phyloP scores from a whole-genome alignment of 1,140 invertebrate genomes.

The Wasmannia auropunctata region DNA sequence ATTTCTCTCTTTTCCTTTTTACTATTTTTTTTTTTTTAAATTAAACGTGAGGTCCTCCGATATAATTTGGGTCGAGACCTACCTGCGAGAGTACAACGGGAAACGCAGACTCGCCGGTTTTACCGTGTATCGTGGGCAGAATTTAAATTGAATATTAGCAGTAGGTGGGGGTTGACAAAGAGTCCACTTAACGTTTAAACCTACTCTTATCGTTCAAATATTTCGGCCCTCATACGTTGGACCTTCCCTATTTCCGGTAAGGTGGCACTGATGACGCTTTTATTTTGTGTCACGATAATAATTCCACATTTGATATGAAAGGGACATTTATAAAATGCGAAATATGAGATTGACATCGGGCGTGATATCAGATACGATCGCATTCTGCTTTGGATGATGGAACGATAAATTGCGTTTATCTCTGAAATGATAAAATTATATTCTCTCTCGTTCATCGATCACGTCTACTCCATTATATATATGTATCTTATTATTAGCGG shows the following conservation, averaged over 20 bases:
- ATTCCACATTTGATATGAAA: slow-evolving; percentile 23
- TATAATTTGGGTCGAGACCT: slow-evolving; percentile 47
- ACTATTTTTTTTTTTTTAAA: no score
- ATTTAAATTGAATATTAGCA: slow-evolving; percentile 73
- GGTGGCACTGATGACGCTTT: neutral
- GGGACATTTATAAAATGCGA: slow-evolving; percentile 2
- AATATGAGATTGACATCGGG: slow-evolving; percentile 17
- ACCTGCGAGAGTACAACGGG: slow-evolving; percentile 28
- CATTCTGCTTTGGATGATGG: neutral
- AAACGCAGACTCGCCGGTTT: slow-evolving; percentile 59
- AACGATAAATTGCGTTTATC: slow-evolving; percentile 7
- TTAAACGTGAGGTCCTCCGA: slow-evolving; percentile 43
- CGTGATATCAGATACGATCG: neutral
- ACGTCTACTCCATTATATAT: neutral
- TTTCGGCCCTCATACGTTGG: slow-evolving; percentile 38
- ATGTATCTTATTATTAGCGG: slow-evolving; percentile 9
- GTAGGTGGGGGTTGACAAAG: slow-evolving; percentile 54
- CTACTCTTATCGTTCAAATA: slow-evolving; percentile 43
- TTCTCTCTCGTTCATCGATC: neutral
- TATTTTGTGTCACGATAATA: slow-evolving; percentile 22
- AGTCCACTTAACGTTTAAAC: slow-evolving; percentile 55
- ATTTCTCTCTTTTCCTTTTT: slow-evolving; percentile 35
- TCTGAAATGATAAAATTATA: slow-evolving; percentile 27
- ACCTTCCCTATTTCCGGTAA: slow-evolving; percentile 1
- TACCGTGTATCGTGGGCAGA: slow-evolving; percentile 67